Conservation (phyloP, 2,797 vertebrate species). For the Vespertilio murinus region DNA sequence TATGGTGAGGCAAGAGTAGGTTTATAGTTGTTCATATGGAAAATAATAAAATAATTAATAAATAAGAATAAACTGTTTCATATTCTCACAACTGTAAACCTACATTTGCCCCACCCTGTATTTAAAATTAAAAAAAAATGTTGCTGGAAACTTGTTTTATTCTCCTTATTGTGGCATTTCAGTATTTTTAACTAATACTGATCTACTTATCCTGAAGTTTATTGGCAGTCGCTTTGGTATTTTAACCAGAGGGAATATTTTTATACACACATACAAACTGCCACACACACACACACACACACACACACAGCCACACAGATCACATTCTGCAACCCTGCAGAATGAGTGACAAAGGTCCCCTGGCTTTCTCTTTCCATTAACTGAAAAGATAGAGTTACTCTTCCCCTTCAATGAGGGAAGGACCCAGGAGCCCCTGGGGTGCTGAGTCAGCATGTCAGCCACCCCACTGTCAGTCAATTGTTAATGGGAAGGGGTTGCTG, state of each 20-base stretch:
- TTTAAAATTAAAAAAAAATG: not conserved
- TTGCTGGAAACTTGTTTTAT: slow-evolving; percentile 9
- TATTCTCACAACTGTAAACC: not conserved
- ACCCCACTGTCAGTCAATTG: not conserved
- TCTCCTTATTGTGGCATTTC: not conserved
- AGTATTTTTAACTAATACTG: slow-evolving; percentile 24
- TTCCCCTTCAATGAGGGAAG: not conserved
- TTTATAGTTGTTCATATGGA: not conserved
- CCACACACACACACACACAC: too few relatives aligned
- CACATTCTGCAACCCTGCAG: not conserved
- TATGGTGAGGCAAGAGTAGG: not conserved
- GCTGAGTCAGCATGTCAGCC: not conserved
- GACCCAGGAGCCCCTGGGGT: not conserved
- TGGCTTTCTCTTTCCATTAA: not conserved
- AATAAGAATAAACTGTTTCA: not conserved
- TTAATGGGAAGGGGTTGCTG: not conserved
- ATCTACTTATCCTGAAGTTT: not conserved
- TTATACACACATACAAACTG: not conserved
- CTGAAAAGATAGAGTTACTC: not conserved
- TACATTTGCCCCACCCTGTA: not conserved
- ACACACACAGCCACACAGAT: not conserved
- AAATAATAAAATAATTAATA: not conserved
- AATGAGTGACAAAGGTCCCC: not conserved
- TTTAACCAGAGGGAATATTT: not conserved
- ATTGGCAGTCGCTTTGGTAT: not conserved